phyloP scores from a whole-genome alignment of 2,113 vertebrate species.

The Apodemus sylvaticus region DNA sequence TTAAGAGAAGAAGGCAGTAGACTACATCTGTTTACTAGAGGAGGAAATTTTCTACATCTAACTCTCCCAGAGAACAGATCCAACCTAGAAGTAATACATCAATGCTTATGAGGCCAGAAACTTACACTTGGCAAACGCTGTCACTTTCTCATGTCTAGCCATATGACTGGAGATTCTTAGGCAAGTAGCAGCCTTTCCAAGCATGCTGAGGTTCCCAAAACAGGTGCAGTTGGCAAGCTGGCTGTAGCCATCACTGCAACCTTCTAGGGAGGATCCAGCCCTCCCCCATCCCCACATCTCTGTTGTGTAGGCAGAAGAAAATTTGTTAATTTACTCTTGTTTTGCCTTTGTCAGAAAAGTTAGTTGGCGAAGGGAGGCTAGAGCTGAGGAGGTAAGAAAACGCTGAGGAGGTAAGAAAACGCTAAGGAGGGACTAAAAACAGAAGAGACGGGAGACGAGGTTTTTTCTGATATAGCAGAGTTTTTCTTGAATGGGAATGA shows the following conservation, averaged over 20 bases:
- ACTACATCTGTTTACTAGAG: not conserved
- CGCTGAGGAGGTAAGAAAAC: not conserved
- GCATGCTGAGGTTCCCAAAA: not conserved
- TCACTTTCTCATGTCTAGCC: not conserved
- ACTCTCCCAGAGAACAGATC: not conserved
- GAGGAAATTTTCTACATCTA: not conserved
- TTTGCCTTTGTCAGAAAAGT: not conserved
- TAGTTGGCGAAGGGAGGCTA: not conserved
- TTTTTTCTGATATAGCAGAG: not conserved
- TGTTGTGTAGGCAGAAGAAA: rapidly evolving
- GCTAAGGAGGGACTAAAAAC: not conserved
- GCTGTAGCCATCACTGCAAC: too few relatives aligned
- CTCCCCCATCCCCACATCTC: too few relatives aligned
- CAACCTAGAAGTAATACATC: not conserved
- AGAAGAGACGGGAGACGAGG: too few relatives aligned
- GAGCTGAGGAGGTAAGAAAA: not conserved
- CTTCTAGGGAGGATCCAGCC: not conserved
- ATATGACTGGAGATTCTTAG: not conserved
- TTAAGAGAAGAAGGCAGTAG: not conserved
- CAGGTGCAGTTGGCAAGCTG: too few relatives aligned
- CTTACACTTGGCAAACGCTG: not conserved
- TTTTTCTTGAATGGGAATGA: not conserved
- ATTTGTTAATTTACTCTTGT: not conserved
- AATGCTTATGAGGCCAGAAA: not conserved
- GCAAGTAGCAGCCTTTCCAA: not conserved